Conservation (phyloP, 2,797 vertebrate genomes). For the Graptemys geographica region DNA sequence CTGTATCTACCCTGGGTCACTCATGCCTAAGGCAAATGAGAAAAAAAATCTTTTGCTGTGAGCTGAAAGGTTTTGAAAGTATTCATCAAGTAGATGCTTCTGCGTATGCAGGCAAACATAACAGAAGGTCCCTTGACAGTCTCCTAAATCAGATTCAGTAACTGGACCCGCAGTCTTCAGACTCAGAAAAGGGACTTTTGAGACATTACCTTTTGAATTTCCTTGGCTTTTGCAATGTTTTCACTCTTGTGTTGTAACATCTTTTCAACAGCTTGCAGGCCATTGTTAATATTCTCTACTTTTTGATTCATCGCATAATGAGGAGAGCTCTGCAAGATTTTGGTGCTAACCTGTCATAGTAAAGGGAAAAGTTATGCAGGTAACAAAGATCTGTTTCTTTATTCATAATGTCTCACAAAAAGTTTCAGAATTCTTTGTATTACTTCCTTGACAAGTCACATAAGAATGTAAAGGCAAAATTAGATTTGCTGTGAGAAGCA, state of each 20-base stretch:
- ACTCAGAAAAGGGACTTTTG: not conserved
- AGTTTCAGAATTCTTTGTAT: not conserved
- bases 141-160: not conserved
- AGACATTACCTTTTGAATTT: conserved; percentile 90
- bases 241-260: conserved; percentile 86
- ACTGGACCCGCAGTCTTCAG: conserved; percentile 30
- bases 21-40: not conserved
- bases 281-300: conserved; percentile 86
- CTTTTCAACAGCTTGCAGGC: conserved; percentile 86
- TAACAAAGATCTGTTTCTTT: conserved; percentile 28
- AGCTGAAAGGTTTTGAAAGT: conserved; percentile 3
- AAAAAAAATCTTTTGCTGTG: not conserved
- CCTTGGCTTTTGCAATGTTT: conserved; percentile 85
- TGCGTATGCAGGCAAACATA: not conserved
- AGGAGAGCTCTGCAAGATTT: conserved; percentile 83
- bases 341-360: conserved; percentile 72
- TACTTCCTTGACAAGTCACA: not conserved
- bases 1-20: not conserved
- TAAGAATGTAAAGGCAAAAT: not conserved
- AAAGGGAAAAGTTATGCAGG: not conserved
- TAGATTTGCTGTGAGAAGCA: not conserved
- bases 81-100: conserved; percentile 27
- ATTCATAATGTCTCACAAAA: not conserved
- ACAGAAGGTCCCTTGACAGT: not conserved
- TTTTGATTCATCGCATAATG: conserved; percentile 84